A percentile compares a stretch with the other conserved stretches of the same genome.
These are phyloP conservation scores for Syncerus caffer DNA, from an alignment of 2,797 vertebrate species.

Conservation along the genomic window DNA sequence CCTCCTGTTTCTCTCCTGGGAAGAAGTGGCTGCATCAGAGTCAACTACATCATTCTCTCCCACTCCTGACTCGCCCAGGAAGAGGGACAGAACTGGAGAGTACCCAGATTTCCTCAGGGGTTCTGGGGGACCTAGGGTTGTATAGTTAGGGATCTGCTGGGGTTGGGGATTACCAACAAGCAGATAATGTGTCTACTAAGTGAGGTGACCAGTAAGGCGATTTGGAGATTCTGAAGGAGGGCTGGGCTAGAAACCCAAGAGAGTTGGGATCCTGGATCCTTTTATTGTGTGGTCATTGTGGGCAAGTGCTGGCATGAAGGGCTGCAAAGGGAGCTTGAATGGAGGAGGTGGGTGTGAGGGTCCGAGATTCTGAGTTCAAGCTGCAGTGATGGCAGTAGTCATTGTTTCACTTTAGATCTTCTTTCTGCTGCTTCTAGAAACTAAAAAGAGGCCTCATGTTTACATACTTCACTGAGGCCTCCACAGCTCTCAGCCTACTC, in stretches of 20 bases:
- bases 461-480: background rate
- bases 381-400: background rate
- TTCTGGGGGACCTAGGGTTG: background rate
- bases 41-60: background rate
- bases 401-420: background rate
- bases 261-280: background rate
- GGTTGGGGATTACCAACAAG: background rate
- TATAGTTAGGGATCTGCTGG: background rate
- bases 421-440: background rate
- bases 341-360: background rate
- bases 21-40: constrained; percentile 49
- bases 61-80: background rate
- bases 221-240: background rate
- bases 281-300: background rate
- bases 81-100: background rate
- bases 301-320: background rate
- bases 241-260: background rate
- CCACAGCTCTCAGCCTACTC: background rate
- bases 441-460: background rate
- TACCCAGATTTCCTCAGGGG: background rate
- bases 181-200: background rate
- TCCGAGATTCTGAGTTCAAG: background rate
- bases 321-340: background rate
- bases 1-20: constrained; percentile 76
- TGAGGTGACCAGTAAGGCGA: background rate